These are phyloP conservation scores for rabbit (Oryctolagus cuniculus) DNA, from an alignment of 2,113 vertebrate genomes.

Conservation along the genomic window DNA sequence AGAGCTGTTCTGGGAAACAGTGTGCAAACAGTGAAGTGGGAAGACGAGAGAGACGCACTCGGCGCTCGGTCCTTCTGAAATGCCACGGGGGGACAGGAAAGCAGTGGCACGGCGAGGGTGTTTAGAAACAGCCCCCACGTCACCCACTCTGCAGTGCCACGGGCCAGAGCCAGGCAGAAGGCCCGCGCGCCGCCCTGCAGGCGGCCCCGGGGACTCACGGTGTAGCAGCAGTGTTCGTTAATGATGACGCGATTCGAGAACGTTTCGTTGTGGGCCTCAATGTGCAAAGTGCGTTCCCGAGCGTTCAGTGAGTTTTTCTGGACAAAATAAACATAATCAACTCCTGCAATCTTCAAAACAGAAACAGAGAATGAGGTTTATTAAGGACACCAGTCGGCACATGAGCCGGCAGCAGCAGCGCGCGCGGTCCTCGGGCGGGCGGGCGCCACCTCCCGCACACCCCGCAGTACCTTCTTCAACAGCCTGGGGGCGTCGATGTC, in stretches of 20 bases:
- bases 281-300: slow-evolving; percentile 95
- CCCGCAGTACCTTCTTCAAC: slow-evolving; percentile 92
- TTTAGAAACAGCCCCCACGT: too few species aligned
- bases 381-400: rapidly evolving
- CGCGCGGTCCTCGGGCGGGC: rapidly evolving
- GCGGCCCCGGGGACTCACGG: slow-evolving; percentile 88
- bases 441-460: rapidly evolving
- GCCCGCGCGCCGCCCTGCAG: too few species aligned
- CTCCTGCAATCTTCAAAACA: slow-evolving; percentile 93
- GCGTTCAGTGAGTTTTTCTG: slow-evolving; percentile 97
- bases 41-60: too few species aligned
- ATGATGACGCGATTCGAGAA: slow-evolving; percentile 97
- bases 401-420: rapidly evolving
- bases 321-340: slow-evolving; percentile 97
- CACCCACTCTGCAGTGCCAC: too few species aligned
- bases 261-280: slow-evolving; percentile 97
- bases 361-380: not conserved
- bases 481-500: slow-evolving; percentile 96
- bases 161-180: too few species aligned
- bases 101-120: too few species aligned
- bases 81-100: too few species aligned
- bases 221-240: slow-evolving; percentile 96
- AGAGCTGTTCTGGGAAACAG: not conserved
- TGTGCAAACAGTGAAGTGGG: rapidly evolving
- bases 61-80: too few species aligned